These are phyloP conservation scores for Latheticus oryzae DNA, from an alignment of 2,888 invertebrate species.

Conservation along the genomic window DNA sequence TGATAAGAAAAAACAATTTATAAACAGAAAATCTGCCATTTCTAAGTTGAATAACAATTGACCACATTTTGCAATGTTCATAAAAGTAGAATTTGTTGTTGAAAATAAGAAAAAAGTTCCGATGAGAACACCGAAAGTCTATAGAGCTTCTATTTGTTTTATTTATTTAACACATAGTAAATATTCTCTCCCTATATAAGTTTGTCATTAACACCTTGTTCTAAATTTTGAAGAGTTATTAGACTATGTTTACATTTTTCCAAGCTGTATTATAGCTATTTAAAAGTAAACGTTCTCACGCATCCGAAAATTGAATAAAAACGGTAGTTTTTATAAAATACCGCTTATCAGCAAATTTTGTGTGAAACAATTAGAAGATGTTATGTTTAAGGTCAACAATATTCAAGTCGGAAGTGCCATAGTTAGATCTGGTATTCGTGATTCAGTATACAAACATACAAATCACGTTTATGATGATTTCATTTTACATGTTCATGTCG, in stretches of 20 bases:
- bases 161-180: slow-evolving; percentile 50
- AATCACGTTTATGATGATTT: slow-evolving; percentile 63
- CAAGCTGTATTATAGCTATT: slow-evolving; percentile 39
- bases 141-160: slow-evolving; percentile 48
- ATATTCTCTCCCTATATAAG: slow-evolving; percentile 50
- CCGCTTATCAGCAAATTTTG: too few relatives aligned
- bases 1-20: too few relatives aligned
- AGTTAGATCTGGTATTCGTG: slow-evolving; percentile 58
- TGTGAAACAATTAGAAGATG: slow-evolving; percentile 28
- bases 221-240: slow-evolving; percentile 55
- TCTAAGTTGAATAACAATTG: too few relatives aligned
- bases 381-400: slow-evolving; percentile 17
- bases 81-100: slow-evolving; percentile 6
- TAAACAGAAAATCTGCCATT: too few relatives aligned
- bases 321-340: too few relatives aligned
- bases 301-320: slow-evolving; percentile 25
- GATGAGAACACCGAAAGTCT: slow-evolving; percentile 50
- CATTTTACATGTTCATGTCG: slow-evolving; percentile 60
- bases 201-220: slow-evolving; percentile 57
- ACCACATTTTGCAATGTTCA: slow-evolving; percentile 4
- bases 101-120: slow-evolving; percentile 44
- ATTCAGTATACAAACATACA: slow-evolving; percentile 58
- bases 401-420: slow-evolving; percentile 57
- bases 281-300: slow-evolving; percentile 36
- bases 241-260: slow-evolving; percentile 43